Evolutionary conservation across 2,113 vertebrate genomes (phyloP), one percentile per base, ranked within the genome.

Genomic region (Calypte anna): DNA sequence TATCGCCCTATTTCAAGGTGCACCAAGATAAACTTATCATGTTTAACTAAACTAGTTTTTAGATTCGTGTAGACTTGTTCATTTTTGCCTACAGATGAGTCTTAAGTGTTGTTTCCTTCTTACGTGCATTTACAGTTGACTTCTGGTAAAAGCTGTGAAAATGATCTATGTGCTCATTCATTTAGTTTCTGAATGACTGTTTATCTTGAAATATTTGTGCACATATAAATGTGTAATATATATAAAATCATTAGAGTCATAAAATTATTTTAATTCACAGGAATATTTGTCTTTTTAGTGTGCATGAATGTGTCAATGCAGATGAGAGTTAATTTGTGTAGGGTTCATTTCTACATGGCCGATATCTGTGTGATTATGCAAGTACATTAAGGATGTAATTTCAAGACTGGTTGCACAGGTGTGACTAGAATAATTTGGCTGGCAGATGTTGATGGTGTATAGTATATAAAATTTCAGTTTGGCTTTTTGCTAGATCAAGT

Each of bases 341-440:
- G 68, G 50, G 50, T 61, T 94, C 40, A 25, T 89, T 43, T 67
- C 36, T 80, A 8, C 2, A 0, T 30, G 78, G 43, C 64, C 0
- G 2, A 48, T 94, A 87, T 46, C 89, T 69, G 24, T 78, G 80
- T 73, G 87, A 62, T 96, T 82, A 75, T 8, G 36, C 91, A 90
- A 78, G 84, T 58, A 44, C 3, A 1, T 15, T 46, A 12, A 67
- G 80, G 88, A 22, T 91, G 73, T 91, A 48, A 95, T 96, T 94
- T 90, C 82, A 83, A 72, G 91, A 93, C 95, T 87, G 82, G 94
- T 96, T 96, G 59, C 85, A 88, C 85, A 78, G 93, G 94, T 96
- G 91, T 95, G 90, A 88, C 85, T 74, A 7, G 84, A 77, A 63
- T 90, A 69, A 89, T 94, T 91, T 94, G 84, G 58, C 72, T 93